These are phyloP conservation scores for Plecturocebus donacophilus DNA, from an alignment of 2,113 vertebrate genomes.

Conservation along the genomic window DNA sequence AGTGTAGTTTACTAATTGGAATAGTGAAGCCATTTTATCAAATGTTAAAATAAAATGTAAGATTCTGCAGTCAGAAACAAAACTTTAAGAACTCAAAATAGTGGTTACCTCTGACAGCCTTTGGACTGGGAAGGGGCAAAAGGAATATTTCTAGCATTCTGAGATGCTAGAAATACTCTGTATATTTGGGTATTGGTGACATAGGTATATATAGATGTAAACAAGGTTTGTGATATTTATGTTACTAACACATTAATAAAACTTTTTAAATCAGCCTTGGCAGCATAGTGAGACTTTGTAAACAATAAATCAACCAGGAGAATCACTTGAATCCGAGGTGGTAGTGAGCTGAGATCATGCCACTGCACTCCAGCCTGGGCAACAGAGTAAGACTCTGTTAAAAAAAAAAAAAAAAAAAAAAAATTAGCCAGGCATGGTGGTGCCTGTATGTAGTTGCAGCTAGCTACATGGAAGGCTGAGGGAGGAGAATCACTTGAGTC, in stretches of 20 bases:
- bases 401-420: no score
- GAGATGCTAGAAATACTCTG: neutral
- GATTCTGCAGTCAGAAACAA: conserved; percentile 31
- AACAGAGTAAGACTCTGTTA: neutral
- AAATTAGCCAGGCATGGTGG: no score
- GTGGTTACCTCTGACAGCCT: neutral
- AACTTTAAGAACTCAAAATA: neutral
- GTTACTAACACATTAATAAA: neutral
- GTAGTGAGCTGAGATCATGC: no score
- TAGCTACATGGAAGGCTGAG: no score
- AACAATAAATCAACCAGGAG: no score
- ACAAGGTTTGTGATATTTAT: conserved; percentile 1
- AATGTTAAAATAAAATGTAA: neutral
- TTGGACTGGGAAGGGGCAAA: neutral
- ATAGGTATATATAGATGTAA: neutral
- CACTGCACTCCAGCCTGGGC: no score
- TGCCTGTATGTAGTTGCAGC: no score
- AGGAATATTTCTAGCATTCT: neutral
- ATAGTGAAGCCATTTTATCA: neutral
- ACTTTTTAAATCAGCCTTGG: neutral
- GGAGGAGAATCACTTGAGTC: no score
- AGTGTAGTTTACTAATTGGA: neutral
- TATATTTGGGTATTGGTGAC: neutral
- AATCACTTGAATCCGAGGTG: no score
- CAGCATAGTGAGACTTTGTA: no score